Base-by-base conservation (phyloP, 2,113 vertebrate species). In the Micronycteris hirsuta region DNA sequence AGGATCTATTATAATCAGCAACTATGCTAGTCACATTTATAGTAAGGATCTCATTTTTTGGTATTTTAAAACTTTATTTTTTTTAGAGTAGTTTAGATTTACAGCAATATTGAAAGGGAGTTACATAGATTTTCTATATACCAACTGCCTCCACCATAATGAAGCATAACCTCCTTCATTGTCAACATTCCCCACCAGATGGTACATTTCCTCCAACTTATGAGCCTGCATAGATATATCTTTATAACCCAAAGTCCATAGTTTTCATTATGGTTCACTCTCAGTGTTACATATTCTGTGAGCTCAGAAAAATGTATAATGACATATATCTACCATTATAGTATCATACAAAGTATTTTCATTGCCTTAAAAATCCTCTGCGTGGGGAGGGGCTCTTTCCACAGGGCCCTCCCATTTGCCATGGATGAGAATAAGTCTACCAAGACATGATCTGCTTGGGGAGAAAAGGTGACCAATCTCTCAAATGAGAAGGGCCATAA, bases 31-130 rank as follows among this genome's bases (percentile, higher is more conserved):
- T 58, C 12, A 43, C 7, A 54, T n/a, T 88, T 91, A 17, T 61
- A 71, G 13, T 63, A 56, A 84, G 43, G 7, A 58, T 77, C 15
- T 78, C 20, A 10, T 74, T 68, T 78, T 36, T 63, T 73, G 45
- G 43, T 15, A 36, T 9, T 45, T 38, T 38, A 84, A 77, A 33
- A 77, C 41, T 88, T 33, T 68, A 43, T 33, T 47, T 70, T 68
- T 90, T 93, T 81, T 54, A 88, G 28, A 88, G 36, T 4, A 63
- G 20, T 81, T 43, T 74, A 73, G 47, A 82, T 54, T 88, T 56
- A 82, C 12, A 74, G 17, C 1, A 36, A 82, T 36, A 54, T 31
- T 65, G 36, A 63, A 36, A 65, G 15, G 54, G 1, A 31, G n/a
- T 22, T 54, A 36, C 67, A 24, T 22, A 45, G 54, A 36, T 73